These are phyloP conservation scores for Peromyscus polionotus DNA, from an alignment of 2,113 vertebrate species.

Conservation along the genomic window DNA sequence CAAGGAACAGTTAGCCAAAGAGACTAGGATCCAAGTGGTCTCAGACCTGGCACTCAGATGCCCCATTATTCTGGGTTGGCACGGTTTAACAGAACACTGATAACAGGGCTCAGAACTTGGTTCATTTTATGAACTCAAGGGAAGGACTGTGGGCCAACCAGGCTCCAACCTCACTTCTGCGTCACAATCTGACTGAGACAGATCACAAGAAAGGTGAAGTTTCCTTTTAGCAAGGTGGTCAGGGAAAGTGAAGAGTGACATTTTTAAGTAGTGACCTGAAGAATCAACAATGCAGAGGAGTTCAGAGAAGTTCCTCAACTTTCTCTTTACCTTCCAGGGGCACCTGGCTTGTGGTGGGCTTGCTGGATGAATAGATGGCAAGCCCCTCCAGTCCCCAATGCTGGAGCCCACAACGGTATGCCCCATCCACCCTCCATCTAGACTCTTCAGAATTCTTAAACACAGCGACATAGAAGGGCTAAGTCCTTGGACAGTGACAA, in stretches of 20 bases:
- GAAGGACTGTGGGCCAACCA: not conserved
- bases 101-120: not conserved
- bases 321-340: not conserved
- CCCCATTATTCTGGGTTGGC: not conserved
- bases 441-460: not conserved
- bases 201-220: not conserved
- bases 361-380: not conserved
- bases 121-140: not conserved
- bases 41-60: not conserved
- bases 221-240: not conserved
- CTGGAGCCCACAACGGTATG: not conserved
- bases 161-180: not conserved
- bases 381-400: not conserved
- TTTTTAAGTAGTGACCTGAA: not conserved
- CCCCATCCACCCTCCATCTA: not conserved
- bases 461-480: not conserved
- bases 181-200: not conserved
- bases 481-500: not conserved
- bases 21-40: not conserved
- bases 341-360: not conserved
- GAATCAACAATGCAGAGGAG: not conserved
- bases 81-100: not conserved
- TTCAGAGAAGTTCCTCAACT: not conserved
- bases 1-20: not conserved
- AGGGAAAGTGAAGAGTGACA: not conserved